Conservation (phyloP, 1,140 invertebrate genomes). For the Onthophagus taurus region DNA sequence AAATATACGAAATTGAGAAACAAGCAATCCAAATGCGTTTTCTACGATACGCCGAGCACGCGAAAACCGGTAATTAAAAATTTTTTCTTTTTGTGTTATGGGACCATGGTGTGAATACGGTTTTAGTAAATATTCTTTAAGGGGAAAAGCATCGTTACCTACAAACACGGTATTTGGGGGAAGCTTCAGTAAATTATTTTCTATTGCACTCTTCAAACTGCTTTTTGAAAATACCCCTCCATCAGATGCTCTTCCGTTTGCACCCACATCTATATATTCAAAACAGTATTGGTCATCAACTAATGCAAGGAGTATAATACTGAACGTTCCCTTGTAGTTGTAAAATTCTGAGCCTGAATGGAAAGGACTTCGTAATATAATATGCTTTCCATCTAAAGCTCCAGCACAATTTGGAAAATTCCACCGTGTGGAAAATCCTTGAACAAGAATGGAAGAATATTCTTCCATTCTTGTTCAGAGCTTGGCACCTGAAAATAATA, state of each 20-base stretch:
- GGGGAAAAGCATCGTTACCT: too few species aligned
- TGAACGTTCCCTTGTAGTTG: slow-evolving; percentile 19
- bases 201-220: too few species aligned
- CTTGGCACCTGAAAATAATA: too few species aligned
- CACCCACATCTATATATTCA: slow-evolving; percentile 26
- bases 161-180: too few species aligned
- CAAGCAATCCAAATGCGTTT: slow-evolving; percentile 15
- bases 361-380: slow-evolving; percentile 31
- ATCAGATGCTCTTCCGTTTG: slow-evolving; percentile 29
- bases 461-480: too few species aligned
- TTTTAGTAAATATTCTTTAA: too few species aligned
- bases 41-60: slow-evolving; percentile 16
- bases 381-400: slow-evolving; percentile 39
- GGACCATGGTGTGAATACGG: too few species aligned
- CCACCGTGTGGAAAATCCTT: too few species aligned
- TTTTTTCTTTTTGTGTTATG: slow-evolving; percentile 7
- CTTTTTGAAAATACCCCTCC: too few species aligned
- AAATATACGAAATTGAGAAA: slow-evolving; percentile 14
- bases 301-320: slow-evolving; percentile 27
- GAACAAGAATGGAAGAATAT: too few species aligned
- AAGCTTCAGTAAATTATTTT: too few species aligned
- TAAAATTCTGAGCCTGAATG: slow-evolving; percentile 28
- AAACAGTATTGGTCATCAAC: slow-evolving; percentile 33
- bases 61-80: slow-evolving; percentile 17
- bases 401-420: slow-evolving; percentile 39